Base-by-base conservation (phyloP, 2,113 vertebrate species). In the Sakesphorus luctuosus region DNA sequence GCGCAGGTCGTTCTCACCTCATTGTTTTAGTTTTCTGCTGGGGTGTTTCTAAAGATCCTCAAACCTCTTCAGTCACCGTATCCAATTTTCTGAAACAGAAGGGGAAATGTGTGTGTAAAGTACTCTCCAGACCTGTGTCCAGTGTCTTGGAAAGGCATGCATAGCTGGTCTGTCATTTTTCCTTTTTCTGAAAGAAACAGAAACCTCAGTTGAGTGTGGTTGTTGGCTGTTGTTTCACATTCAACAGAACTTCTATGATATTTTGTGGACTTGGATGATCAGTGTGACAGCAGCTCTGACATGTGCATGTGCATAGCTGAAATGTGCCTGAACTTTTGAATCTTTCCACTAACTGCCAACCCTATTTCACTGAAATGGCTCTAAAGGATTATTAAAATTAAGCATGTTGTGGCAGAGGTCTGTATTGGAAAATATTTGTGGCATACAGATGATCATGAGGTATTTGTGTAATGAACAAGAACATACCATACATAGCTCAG, bases 391-490 rank as follows among this genome's bases (percentile, higher is more conserved):
- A 44, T 76, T 65, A 68, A 80, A 83, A 81, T n/a, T 52, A 49
- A 88, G n/a, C 49, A 15, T 89, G 44, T 55, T 44, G 66, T 95
- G 93, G 88, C 92, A 88, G 44, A 71, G 16, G 36, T 59, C 79
- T 90, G 38, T 84, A 61, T 25, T 86, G 87, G 77, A 92, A 95
- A 96, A 75, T 92, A 94, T 65, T 93, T 93, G 79, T 84, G 85
- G 88, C 73, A 81, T 67, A 86, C 2, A 1, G 61, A 68, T 81
- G 82, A 71, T 86, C 59, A 25, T 83, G 96, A 83, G 71, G 68
- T 87, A 90, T 88, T 80, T 88, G 79, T 67, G 46, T 72, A 82
- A 49, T 1, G 29, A 85, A 44, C 18, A 68, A 77, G 80, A 89
- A 44, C 73, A 71, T 89, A 31, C 81, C 89, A 62, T 82, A 61